Conservation (phyloP, 2,888 invertebrate genomes). For the Orchesellides sinensis region DNA sequence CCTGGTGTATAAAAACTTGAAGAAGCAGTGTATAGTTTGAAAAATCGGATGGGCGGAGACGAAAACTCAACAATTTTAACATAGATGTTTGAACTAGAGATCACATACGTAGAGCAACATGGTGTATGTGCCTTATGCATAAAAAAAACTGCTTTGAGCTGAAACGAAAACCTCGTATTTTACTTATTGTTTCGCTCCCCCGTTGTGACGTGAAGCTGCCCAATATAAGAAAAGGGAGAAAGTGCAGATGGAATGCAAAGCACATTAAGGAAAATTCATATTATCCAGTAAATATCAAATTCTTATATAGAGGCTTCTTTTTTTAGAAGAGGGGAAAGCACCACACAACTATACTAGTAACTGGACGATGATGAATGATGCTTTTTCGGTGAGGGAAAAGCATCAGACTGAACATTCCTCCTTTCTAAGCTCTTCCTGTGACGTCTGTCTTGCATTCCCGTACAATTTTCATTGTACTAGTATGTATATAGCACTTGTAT, state of each 20-base stretch:
- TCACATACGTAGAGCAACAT: background rate
- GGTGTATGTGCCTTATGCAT: slow-evolving; percentile 12
- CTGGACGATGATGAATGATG: slow-evolving; percentile 64
- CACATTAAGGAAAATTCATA: too few species aligned
- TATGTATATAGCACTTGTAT: background rate
- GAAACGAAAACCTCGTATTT: slow-evolving; percentile 42
- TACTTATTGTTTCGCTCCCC: slow-evolving; percentile 49
- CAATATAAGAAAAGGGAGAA: slow-evolving; percentile 12
- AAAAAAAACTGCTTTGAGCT: slow-evolving; percentile 11
- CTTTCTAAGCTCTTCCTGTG: slow-evolving; percentile 56
- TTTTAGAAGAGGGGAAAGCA: slow-evolving; percentile 7
- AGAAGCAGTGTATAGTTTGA: background rate
- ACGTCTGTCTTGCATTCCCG: slow-evolving; percentile 36
- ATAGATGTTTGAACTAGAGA: slow-evolving; percentile 12
- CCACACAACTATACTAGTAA: background rate
- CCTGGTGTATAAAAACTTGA: background rate
- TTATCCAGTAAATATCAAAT: too few species aligned
- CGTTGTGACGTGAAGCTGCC: slow-evolving; percentile 35
- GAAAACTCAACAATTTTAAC: background rate
- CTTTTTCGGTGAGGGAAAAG: slow-evolving; percentile 51
- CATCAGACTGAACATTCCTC: slow-evolving; percentile 40
- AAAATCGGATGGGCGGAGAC: slow-evolving; percentile 35
- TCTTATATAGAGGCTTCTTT: too few species aligned
- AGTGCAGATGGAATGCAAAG: too few species aligned
- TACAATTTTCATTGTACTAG: background rate